These are phyloP conservation scores for Intellagama lesueurii DNA, from an alignment of 2,797 vertebrate genomes.

Conservation along the genomic window DNA sequence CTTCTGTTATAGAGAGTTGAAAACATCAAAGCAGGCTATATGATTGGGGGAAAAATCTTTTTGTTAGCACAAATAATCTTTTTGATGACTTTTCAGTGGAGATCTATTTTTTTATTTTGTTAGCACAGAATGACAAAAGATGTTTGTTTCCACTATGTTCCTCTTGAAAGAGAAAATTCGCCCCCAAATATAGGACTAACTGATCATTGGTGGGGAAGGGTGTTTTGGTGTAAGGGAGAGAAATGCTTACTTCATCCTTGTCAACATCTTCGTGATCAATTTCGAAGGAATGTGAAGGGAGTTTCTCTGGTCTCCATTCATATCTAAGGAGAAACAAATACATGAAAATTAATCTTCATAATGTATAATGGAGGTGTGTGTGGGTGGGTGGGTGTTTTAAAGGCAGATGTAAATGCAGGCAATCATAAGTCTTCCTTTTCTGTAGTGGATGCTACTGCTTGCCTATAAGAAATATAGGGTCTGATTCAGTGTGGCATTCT, in stretches of 20 bases:
- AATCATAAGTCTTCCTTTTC: background rate
- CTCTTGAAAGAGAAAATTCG: constrained; percentile 39
- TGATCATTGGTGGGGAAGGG: background rate
- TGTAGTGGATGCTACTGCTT: background rate
- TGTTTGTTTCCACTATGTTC: constrained; percentile 4
- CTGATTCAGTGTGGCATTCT: too few relatives aligned
- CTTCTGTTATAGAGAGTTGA: constrained; percentile 35
- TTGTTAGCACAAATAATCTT: constrained; percentile 21
- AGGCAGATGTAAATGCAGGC: background rate
- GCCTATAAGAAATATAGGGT: background rate
- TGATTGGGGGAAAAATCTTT: constrained; percentile 8
- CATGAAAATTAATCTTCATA: constrained; percentile 15
- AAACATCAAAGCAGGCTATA: background rate
- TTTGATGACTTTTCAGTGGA: constrained; percentile 40
- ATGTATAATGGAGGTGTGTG: background rate
- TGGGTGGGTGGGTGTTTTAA: too few relatives aligned
- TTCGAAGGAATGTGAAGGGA: constrained; percentile 96
- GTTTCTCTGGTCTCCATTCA: constrained; percentile 91
- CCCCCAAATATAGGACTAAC: background rate
- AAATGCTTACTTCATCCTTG: constrained; percentile 93
- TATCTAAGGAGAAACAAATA: constrained; percentile 76
- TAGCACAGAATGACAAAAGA: background rate
- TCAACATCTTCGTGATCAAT: constrained; percentile 96
- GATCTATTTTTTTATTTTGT: constrained; percentile 4
- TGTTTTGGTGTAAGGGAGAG: background rate